These are phyloP conservation scores for Pogoniulus pusillus DNA, from an alignment of 2,797 vertebrate species.

Conservation along the genomic window DNA sequence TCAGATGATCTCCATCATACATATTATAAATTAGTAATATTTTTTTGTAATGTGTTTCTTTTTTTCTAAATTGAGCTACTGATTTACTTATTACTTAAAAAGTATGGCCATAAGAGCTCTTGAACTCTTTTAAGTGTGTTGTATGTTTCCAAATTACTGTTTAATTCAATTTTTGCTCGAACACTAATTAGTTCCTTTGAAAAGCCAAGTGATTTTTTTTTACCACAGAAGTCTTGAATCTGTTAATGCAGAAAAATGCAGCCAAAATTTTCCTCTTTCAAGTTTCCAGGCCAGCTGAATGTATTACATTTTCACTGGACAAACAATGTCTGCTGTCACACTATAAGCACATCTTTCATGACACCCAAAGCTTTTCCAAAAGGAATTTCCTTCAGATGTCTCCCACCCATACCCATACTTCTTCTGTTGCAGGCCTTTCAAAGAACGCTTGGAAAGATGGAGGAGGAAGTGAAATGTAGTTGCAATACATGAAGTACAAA, in stretches of 20 bases:
- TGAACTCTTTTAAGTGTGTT: too few relatives aligned
- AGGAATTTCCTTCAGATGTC: neutral
- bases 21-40: too few relatives aligned
- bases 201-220: neutral
- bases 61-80: too few relatives aligned
- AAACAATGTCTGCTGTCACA: slow-evolving; percentile 1
- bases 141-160: neutral
- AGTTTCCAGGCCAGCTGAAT: neutral
- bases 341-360: neutral
- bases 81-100: too few relatives aligned
- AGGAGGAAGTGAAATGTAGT: neutral
- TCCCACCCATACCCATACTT: neutral
- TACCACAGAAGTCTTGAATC: neutral
- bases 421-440: neutral
- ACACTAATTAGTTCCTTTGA: neutral
- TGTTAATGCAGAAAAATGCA: neutral
- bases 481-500: neutral
- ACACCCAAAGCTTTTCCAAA: slow-evolving; percentile 9
- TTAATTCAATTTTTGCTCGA: neutral
- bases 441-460: neutral
- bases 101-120: too few relatives aligned
- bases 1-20: too few relatives aligned
- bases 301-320: neutral
- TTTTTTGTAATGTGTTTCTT: too few relatives aligned
- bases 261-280: neutral